phyloP scores from a whole-genome alignment of 2,797 vertebrate genomes.

The Taeniopygia guttata region DNA sequence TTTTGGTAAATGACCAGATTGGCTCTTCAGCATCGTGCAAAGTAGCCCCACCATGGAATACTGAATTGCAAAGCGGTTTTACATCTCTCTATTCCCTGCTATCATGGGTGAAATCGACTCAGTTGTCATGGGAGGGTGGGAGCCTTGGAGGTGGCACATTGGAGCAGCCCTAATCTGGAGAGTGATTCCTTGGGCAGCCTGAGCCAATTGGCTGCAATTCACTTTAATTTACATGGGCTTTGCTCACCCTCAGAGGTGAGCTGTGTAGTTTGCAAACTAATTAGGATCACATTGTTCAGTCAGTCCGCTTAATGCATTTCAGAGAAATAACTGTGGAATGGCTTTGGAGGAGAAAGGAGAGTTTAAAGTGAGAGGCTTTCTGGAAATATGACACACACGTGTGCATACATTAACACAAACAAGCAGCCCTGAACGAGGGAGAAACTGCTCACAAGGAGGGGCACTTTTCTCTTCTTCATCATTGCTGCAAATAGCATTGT shows the following conservation, averaged over 20 bases:
- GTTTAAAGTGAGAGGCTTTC: background rate
- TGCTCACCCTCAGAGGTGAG: conserved; percentile 4
- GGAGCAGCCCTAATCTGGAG: background rate
- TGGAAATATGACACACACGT: background rate
- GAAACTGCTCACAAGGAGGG: background rate
- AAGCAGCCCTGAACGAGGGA: background rate
- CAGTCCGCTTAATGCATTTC: background rate
- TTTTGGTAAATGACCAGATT: background rate
- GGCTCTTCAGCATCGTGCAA: background rate
- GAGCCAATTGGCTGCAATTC: background rate
- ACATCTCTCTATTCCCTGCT: background rate
- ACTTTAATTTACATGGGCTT: background rate
- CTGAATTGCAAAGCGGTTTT: background rate
- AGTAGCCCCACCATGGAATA: background rate
- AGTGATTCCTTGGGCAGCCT: background rate
- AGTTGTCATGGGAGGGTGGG: background rate
- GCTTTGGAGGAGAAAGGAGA: background rate
- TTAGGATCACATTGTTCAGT: conserved; percentile 3
- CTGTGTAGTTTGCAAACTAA: background rate
- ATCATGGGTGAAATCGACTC: background rate
- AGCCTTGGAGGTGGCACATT: background rate
- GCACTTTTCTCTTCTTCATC: background rate
- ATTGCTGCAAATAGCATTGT: background rate
- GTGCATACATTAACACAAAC: background rate
- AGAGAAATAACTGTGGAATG: background rate